Evolutionary conservation across 2,888 invertebrate species (phyloP).

Genomic region (Mactromeris polynyma): DNA sequence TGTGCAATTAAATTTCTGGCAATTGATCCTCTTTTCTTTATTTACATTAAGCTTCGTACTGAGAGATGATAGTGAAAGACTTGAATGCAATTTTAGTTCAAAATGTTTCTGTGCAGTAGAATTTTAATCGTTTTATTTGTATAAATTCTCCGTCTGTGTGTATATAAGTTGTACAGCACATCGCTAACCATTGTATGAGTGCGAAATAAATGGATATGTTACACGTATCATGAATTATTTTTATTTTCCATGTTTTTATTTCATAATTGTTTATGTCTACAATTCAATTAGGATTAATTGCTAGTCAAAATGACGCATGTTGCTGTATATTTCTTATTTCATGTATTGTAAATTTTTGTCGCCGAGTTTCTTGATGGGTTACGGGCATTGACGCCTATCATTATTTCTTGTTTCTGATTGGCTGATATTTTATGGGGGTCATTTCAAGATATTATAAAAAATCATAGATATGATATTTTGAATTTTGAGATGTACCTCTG

Average conservation of each 20-base stretch:
- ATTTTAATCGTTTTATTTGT: constrained; percentile 6
- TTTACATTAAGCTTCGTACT: not conserved
- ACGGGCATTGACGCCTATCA: constrained; percentile 30
- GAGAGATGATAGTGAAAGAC: not conserved
- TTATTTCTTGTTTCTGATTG: constrained; percentile 10
- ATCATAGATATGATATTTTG: not conserved
- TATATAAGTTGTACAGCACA: not conserved
- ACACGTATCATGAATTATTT: not conserved
- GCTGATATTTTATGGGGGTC: not conserved
- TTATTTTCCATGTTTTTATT: constrained; percentile 20
- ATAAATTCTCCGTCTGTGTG: not conserved
- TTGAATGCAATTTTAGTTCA: not conserved
- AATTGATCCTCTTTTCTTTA: not conserved
- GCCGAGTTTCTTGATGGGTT: constrained; percentile 26
- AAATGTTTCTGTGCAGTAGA: not conserved
- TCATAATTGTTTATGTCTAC: constrained; percentile 34
- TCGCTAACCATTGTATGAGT: not conserved
- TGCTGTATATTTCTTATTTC: constrained; percentile 17
- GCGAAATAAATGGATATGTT: not conserved
- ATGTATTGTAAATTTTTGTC: not conserved
- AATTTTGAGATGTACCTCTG: not conserved
- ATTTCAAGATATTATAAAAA: not conserved
- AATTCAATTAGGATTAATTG: constrained; percentile 34
- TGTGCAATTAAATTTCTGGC: constrained; percentile 4
- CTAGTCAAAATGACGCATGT: constrained; percentile 45